A percentile compares a stretch with the other conserved stretches of the same genome.
Evolutionary conservation across 1,140 invertebrate genomes (phyloP).

Genomic region (Apolygus lucorum): DNA sequence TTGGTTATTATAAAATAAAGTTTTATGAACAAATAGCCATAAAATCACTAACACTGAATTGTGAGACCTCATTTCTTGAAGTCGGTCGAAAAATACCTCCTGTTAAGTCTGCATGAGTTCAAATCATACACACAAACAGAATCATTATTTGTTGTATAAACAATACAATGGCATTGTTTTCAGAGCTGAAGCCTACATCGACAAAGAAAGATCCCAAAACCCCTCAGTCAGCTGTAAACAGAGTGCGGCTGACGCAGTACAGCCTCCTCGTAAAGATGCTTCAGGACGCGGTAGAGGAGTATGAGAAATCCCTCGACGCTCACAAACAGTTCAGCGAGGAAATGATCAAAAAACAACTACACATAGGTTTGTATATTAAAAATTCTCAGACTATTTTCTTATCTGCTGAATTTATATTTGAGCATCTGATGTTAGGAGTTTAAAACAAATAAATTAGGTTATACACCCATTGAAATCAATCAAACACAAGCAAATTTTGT

Average conservation of each 20-base stretch:
- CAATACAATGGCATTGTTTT: background rate
- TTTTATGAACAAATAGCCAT: background rate
- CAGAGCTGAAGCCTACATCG: background rate
- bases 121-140: background rate
- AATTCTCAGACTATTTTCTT: no score
- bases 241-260: conserved; percentile 21
- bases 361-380: conserved; percentile 25
- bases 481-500: no score
- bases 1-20: background rate
- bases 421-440: no score
- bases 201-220: conserved; percentile 6
- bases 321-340: conserved; percentile 22
- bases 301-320: conserved; percentile 2
- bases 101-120: no score
- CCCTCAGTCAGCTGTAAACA: conserved; percentile 31
- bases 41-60: background rate
- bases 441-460: no score
- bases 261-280: conserved; percentile 13
- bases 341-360: conserved; percentile 23
- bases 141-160: background rate
- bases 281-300: conserved; percentile 15
- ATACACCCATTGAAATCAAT: no score
- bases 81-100: no score
- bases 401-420: no score
- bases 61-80: background rate